Conservation (phyloP, 2,888 invertebrate genomes). For the Adelphocoris suturalis region DNA sequence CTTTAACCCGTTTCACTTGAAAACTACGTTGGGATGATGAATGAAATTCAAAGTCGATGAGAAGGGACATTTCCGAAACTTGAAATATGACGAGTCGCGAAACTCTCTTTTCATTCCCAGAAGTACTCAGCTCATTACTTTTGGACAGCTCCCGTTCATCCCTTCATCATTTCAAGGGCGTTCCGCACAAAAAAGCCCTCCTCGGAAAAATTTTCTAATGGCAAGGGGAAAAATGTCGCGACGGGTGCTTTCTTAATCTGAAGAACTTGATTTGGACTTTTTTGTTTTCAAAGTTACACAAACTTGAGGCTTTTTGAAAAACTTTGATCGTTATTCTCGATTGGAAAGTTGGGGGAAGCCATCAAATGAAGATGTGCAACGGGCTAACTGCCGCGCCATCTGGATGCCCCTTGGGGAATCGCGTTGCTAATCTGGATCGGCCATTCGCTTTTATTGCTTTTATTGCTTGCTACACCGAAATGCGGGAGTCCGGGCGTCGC, state of each 20-base stretch:
- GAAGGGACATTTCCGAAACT: background rate
- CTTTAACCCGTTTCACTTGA: too few species aligned
- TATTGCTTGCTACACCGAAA: conserved; percentile 10
- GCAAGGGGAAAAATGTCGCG: background rate
- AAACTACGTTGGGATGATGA: background rate
- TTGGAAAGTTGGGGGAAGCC: background rate
- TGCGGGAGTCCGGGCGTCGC: background rate
- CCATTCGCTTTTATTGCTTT: conserved; percentile 19
- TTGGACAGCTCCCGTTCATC: background rate
- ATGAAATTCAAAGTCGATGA: background rate
- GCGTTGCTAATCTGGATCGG: conserved; percentile 26
- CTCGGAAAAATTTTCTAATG: too few species aligned
- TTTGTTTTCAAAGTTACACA: background rate
- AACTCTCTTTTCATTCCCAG: background rate
- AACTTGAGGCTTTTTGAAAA: background rate
- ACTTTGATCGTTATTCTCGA: conserved; percentile 35
- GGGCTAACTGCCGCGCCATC: conserved; percentile 40
- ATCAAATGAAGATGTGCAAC: conserved; percentile 39
- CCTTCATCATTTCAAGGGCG: background rate
- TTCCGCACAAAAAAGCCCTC: background rate
- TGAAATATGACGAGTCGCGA: background rate
- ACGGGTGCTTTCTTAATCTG: background rate
- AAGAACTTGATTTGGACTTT: background rate
- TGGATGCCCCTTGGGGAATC: background rate
- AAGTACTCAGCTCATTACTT: background rate